Percentiles rank a stretch among this genome's conserved stretches.
These are phyloP conservation scores for Platycheirus rosarum DNA, from an alignment of 2,888 invertebrate species.

Conservation along the genomic window DNA sequence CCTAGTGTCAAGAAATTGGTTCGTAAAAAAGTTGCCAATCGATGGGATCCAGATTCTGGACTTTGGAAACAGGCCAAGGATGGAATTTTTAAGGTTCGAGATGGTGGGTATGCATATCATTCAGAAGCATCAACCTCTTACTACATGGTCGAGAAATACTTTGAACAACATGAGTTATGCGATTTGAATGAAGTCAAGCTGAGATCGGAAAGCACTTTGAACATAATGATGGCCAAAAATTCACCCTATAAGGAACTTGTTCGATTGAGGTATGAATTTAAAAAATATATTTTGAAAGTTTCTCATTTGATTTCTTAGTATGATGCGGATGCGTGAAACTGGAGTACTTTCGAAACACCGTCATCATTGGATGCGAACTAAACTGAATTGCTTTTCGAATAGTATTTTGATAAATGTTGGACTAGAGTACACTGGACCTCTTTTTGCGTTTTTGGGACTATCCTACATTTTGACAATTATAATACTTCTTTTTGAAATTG, in stretches of 20 bases:
- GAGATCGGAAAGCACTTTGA: slow-evolving; percentile 76
- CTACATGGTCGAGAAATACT: slow-evolving; percentile 78
- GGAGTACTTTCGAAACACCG: slow-evolving; percentile 79
- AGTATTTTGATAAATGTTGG: slow-evolving; percentile 79
- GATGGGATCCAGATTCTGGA: slow-evolving; percentile 30
- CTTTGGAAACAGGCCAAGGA: slow-evolving; percentile 77
- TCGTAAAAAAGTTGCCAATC: slow-evolving; percentile 49
- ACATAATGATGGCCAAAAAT: slow-evolving; percentile 76
- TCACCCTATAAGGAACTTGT: slow-evolving; percentile 79
- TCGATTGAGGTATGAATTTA: slow-evolving; percentile 75
- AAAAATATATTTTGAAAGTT: neutral
- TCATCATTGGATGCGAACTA: slow-evolving; percentile 78
- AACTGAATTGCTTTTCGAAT: slow-evolving; percentile 78
- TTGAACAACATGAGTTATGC: slow-evolving; percentile 80
- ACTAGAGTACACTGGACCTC: slow-evolving; percentile 80
- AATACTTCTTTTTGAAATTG: slow-evolving; percentile 77
- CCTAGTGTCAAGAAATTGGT: slow-evolving; percentile 76
- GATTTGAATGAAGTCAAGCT: slow-evolving; percentile 80
- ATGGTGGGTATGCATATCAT: slow-evolving; percentile 79
- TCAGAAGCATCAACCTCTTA: slow-evolving; percentile 79
- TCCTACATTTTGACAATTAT: slow-evolving; percentile 76
- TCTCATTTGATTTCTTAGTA: slow-evolving; percentile 21
- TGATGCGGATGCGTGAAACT: slow-evolving; percentile 78
- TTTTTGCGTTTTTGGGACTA: slow-evolving; percentile 78
- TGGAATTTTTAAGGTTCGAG: slow-evolving; percentile 77